A percentile compares a stretch with the other conserved stretches of the same genome.
These are phyloP conservation scores for Orchestes rusci DNA, from an alignment of 2,888 invertebrate species.

Conservation along the genomic window DNA sequence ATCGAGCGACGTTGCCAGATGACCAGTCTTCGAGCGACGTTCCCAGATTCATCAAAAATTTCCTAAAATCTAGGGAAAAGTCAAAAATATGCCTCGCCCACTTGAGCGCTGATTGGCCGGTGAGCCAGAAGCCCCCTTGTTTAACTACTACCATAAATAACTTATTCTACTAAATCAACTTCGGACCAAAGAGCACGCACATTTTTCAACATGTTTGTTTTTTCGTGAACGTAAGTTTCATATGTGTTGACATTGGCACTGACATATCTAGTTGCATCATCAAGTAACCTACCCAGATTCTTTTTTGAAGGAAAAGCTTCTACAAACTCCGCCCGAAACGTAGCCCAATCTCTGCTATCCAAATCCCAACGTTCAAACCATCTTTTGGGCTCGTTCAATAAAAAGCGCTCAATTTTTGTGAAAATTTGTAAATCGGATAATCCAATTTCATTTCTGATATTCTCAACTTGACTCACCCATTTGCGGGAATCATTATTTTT, in stretches of 20 bases:
- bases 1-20: too few relatives aligned
- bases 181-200: not conserved
- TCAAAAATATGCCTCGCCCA: too few relatives aligned
- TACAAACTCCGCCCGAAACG: not conserved
- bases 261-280: constrained; percentile 23
- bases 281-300: constrained; percentile 25
- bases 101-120: too few relatives aligned
- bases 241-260: constrained; percentile 24
- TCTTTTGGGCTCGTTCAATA: constrained; percentile 14
- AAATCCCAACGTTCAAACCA: constrained; percentile 25
- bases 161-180: constrained; percentile 5
- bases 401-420: constrained; percentile 16
- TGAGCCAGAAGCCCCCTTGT: too few relatives aligned
- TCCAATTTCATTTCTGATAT: constrained; percentile 4
- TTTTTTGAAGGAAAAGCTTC: constrained; percentile 26
- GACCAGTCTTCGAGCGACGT: too few relatives aligned
- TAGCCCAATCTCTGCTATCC: constrained; percentile 7
- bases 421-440: constrained; percentile 5
- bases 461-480: constrained; percentile 2
- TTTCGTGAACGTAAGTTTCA: constrained; percentile 24
- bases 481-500: constrained; percentile 5
- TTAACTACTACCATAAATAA: constrained; percentile 2
- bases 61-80: too few relatives aligned
- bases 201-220: not conserved
- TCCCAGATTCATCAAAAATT: too few relatives aligned